Base-by-base conservation (phyloP, 2,888 invertebrate genomes). In the Lasioglossum figueresi region DNA sequence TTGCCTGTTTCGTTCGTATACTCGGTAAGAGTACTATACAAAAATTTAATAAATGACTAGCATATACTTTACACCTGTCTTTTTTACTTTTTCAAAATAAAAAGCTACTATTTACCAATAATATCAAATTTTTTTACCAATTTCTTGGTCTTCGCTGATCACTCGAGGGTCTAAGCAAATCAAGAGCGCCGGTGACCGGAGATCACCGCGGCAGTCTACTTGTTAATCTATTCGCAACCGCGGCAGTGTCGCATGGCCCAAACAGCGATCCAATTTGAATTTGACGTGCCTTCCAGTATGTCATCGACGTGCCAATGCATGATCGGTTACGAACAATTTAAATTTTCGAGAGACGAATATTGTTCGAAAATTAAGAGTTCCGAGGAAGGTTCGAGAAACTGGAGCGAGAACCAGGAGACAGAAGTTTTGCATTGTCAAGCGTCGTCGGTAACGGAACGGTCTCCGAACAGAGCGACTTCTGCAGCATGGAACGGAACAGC, bases 401-500 rank as follows among this genome's bases (percentile, higher is more conserved):
- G 66, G 23, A 68, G 23, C 31, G 31, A 19, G 27, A 19, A 16
- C 6, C 16, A 5, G 27, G n/a, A 27, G 31, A 45, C 45, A 45
- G 76, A 70, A 63, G 56, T 75, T 59, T 40, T 74, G 12, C n/a
- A 40, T n/a, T 40, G 16, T 31, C 12, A 14, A 68, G 34, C 19
- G 45, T 27, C n/a, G 31, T 31, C 63, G 45, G 43, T 40, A 48
- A 75, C 70, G 56, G 63, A 79, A 56, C 37, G 73, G 52, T 40
- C 48, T 63, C 40, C 40, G 71, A n/a, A 73, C 83, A 31, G 59
- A n/a, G 76, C 80, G 43, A 73, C 83, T 87, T 79, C 76, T 72
- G 76, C 31, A 16, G 70, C 45, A 40, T 66, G 80, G 56, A 76
- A 76, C 82, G 87, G 75, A 85, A 79, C 82, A 23, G 80, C 63